phyloP scores from a whole-genome alignment of 1,140 invertebrate genomes.

The Colletes gigas region DNA sequence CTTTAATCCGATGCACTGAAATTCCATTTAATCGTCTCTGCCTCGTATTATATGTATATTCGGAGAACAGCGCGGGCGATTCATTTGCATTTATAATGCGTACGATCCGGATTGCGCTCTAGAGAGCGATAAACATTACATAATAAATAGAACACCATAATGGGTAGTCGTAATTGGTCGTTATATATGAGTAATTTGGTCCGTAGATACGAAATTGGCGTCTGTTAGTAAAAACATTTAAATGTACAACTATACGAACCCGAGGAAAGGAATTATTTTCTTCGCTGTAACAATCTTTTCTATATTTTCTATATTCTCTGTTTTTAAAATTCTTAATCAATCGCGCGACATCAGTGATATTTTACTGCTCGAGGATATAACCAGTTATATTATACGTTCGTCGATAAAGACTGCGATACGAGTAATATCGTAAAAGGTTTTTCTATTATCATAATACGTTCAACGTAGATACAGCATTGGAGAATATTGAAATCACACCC shows the following conservation, averaged over 20 bases:
- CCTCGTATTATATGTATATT: conserved; percentile 7
- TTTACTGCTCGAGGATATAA: background rate
- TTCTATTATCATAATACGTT: background rate
- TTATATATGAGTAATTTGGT: conserved; percentile 34
- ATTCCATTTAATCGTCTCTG: conserved; percentile 14
- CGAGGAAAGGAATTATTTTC: background rate
- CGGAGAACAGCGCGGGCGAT: conserved; percentile 15
- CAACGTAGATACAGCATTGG: background rate
- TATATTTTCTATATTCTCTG: background rate
- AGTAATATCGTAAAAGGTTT: no score
- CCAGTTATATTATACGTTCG: background rate
- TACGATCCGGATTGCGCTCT: conserved; percentile 14
- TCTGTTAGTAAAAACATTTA: background rate
- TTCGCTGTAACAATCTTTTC: background rate
- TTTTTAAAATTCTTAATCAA: background rate
- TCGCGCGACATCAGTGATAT: background rate
- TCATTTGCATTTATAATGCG: conserved; percentile 58
- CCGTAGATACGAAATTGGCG: background rate
- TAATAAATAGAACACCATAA: conserved; percentile 49
- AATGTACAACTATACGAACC: background rate
- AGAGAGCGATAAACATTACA: conserved; percentile 53
- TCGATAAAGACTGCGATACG: background rate
- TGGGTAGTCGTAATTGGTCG: conserved; percentile 43
- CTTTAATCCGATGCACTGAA: background rate
- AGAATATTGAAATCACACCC: conserved; percentile 1